Evolutionary conservation across 2,797 vertebrate species (phyloP).

Genomic region (Tokudaia tokunoshimensis): DNA sequence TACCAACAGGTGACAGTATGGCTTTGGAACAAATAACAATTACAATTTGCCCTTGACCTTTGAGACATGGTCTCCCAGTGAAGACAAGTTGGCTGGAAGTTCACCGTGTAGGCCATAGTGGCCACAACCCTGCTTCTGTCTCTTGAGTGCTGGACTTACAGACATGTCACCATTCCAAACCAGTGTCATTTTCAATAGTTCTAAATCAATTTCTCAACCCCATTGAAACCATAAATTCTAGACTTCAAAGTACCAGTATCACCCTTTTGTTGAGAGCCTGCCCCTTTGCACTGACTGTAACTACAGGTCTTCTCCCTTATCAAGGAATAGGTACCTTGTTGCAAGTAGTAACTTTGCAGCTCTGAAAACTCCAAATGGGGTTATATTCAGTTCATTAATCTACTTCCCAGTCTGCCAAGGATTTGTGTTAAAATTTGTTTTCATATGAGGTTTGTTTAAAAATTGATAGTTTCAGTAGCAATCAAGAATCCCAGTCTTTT

Average conservation of each 20-base stretch:
- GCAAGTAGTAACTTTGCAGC: not conserved
- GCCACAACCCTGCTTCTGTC: not conserved
- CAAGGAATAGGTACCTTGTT: not conserved
- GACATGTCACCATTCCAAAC: not conserved
- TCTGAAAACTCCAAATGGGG: not conserved
- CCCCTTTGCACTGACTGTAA: not conserved
- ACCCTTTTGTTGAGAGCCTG: not conserved
- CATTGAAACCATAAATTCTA: not conserved
- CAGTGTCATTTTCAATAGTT: not conserved
- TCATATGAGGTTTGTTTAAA: not conserved
- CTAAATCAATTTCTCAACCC: not conserved
- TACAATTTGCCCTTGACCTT: not conserved
- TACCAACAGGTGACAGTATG: conserved; percentile 75
- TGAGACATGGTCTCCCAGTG: not conserved
- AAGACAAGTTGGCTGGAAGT: not conserved
- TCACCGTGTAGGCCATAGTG: not conserved
- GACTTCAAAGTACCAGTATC: not conserved
- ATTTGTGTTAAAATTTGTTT: conserved; percentile 11
- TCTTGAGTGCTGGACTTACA: not conserved
- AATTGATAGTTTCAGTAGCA: not conserved
- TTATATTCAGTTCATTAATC: conserved; percentile 5
- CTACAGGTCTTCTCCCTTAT: not conserved
- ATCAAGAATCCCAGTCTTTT: not conserved
- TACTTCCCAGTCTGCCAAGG: not conserved
- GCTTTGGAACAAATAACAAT: conserved; percentile 15